A percentile compares a stretch with the other conserved stretches of the same genome.
phyloP scores from a whole-genome alignment of 1,140 invertebrate genomes.

The Brachionus manjavacas region DNA sequence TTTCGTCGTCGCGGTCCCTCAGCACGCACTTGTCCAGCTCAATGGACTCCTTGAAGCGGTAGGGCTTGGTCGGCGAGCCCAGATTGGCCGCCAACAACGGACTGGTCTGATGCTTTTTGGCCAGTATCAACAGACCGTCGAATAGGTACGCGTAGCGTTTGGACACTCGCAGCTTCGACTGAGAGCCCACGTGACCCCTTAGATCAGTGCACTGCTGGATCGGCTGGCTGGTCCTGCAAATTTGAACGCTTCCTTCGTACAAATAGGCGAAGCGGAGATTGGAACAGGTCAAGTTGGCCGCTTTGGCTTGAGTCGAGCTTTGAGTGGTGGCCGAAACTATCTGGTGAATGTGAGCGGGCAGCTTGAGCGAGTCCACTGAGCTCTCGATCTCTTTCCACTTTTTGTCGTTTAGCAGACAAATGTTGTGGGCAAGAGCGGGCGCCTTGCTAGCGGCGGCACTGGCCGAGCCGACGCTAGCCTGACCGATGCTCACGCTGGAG shows the following conservation, averaged over 20 bases:
- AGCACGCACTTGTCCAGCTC: neutral
- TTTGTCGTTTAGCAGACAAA: neutral
- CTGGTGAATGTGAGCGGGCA: neutral
- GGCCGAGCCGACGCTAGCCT: neutral
- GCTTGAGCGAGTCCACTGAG: neutral
- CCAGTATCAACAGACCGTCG: neutral
- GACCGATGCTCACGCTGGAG: neutral
- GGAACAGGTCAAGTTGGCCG: neutral
- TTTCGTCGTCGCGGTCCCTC: slow-evolving; percentile 4
- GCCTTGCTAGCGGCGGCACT: neutral
- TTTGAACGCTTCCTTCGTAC: neutral
- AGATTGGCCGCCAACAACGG: neutral
- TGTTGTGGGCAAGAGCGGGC: neutral
- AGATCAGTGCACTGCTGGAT: neutral
- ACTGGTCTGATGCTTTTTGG: neutral
- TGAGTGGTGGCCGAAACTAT: neutral
- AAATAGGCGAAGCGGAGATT: slow-evolving; percentile 7
- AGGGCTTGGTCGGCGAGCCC: neutral
- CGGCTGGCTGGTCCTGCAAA: neutral
- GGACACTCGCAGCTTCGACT: neutral
- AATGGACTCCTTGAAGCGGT: neutral
- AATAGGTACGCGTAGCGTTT: slow-evolving; percentile 18
- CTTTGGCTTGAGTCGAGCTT: neutral
- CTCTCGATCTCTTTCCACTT: slow-evolving; percentile 15
- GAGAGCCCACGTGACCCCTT: neutral